These are phyloP conservation scores for Macrophya alboannulata DNA, from an alignment of 2,888 invertebrate species.

Conservation along the genomic window DNA sequence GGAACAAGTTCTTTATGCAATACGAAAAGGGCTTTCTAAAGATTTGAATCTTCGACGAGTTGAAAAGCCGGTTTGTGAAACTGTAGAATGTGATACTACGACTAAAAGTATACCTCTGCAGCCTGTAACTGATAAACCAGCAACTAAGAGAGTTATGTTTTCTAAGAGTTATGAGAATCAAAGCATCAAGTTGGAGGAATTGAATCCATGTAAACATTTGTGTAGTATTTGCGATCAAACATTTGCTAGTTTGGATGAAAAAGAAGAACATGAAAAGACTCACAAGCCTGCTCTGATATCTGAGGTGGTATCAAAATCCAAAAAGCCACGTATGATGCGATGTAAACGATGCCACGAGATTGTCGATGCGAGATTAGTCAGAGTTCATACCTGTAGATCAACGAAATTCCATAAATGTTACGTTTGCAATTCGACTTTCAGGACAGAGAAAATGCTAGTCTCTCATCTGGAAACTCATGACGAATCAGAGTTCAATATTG, in stretches of 20 bases:
- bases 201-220: slow-evolving; percentile 64
- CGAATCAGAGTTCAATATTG: slow-evolving; percentile 65
- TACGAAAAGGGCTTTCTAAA: not conserved
- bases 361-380: slow-evolving; percentile 75
- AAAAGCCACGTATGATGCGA: slow-evolving; percentile 75
- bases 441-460: slow-evolving; percentile 66
- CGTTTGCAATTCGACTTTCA: slow-evolving; percentile 68
- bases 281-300: slow-evolving; percentile 62
- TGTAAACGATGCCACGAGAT: slow-evolving; percentile 77
- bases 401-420: slow-evolving; percentile 68
- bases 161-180: slow-evolving; percentile 1
- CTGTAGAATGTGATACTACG: slow-evolving; percentile 53
- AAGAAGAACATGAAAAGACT: slow-evolving; percentile 69
- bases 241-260: slow-evolving; percentile 68
- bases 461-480: slow-evolving; percentile 68
- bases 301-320: slow-evolving; percentile 15
- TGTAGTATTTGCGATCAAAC: slow-evolving; percentile 72
- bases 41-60: slow-evolving; percentile 19
- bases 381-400: slow-evolving; percentile 72
- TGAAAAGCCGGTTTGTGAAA: slow-evolving; percentile 51
- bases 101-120: slow-evolving; percentile 42
- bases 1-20: slow-evolving; percentile 29
- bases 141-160: slow-evolving; percentile 37
- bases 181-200: slow-evolving; percentile 51
- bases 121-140: not conserved